Evolutionary conservation across 1,140 invertebrate species (phyloP).

Genomic region (Streblospio benedicti): DNA sequence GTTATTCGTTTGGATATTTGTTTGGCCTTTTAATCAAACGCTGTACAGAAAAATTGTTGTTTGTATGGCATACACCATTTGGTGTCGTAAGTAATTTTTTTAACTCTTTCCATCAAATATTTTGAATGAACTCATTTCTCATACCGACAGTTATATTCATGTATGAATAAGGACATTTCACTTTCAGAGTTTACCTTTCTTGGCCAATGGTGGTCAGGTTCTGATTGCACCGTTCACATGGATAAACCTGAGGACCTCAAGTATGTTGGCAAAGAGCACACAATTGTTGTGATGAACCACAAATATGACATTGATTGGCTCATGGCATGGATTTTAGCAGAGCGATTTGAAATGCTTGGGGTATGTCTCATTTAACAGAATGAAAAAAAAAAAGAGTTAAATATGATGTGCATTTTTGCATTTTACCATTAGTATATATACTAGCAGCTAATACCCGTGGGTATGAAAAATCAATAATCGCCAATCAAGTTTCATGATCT

Average conservation of each 20-base stretch:
- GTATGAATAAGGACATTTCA: conserved; percentile 20
- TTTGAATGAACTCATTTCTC: neutral
- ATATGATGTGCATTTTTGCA: neutral
- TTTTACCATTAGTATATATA: too few species aligned
- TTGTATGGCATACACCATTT: conserved; percentile 78
- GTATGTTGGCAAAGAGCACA: conserved; percentile 79
- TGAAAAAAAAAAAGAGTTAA: neutral
- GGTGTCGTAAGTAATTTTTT: conserved; percentile 70
- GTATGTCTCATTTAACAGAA: conserved; percentile 28
- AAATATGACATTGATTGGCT: conserved; percentile 86
- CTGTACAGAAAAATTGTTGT: conserved; percentile 80
- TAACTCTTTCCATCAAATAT: neutral
- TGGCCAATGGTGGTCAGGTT: conserved; percentile 84
- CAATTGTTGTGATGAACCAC: conserved; percentile 86
- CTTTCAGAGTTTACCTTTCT: conserved; percentile 79
- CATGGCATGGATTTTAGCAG: conserved; percentile 42
- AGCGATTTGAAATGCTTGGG: conserved; percentile 39
- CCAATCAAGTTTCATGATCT: too few species aligned
- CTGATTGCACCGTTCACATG: conserved; percentile 63
- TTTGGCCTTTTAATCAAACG: conserved; percentile 42
- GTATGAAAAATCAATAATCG: too few species aligned
- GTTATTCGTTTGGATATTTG: conserved; percentile 31
- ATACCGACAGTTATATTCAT: conserved; percentile 18
- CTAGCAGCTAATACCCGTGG: too few species aligned
- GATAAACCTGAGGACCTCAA: conserved; percentile 69